Base-by-base conservation (phyloP, 2,113 vertebrate genomes). In the Lamprologus lemairii region DNA sequence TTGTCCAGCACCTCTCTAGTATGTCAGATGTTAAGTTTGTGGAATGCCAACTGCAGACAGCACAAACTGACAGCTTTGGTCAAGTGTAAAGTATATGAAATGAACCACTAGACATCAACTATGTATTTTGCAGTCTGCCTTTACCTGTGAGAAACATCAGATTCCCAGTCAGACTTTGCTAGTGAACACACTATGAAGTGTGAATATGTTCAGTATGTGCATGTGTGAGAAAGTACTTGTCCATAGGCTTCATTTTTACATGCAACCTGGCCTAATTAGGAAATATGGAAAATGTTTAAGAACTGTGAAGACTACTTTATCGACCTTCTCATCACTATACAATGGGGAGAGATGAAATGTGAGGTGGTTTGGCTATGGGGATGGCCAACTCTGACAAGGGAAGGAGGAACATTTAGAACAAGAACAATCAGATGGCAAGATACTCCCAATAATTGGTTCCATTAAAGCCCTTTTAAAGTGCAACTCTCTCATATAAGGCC, bases 181-280 rank as follows among this genome's bases (percentile, higher is more conserved):
- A 17, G 65, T 73, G 40, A 84, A 83, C 73, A 83, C 33, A 71
- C 23, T 71, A 9, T 88, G 19, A 23, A 37, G 19, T 88, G 55
- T 83, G 89, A 83, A 84, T 84, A 45, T 84, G 28, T 75, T 86
- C 55, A 73, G 28, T 42, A 6, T 82, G 21, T 89, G 33, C 12
- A 8, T 63, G 28, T 60, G 86, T 87, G 35, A 68, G 35, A 71
- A 87, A 54, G 79, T 85, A 83, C 54, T 81, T 87, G 78, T 90
- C 87, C 82, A 91, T 91, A 81, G 37, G 82, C 83, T 90, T 86
- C 89, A 85, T 89, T 92, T 90, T 92, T 91, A 94, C 92, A 95
- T 93, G 86, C 53, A 86, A 88, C 89, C 93, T 93, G 87, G 90
- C 94, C 95, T 97, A 96, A 97, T 97, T 97, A 96, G 96, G 96